These are phyloP conservation scores for Malurus melanocephalus DNA, from an alignment of 2,113 vertebrate genomes.

Conservation along the genomic window DNA sequence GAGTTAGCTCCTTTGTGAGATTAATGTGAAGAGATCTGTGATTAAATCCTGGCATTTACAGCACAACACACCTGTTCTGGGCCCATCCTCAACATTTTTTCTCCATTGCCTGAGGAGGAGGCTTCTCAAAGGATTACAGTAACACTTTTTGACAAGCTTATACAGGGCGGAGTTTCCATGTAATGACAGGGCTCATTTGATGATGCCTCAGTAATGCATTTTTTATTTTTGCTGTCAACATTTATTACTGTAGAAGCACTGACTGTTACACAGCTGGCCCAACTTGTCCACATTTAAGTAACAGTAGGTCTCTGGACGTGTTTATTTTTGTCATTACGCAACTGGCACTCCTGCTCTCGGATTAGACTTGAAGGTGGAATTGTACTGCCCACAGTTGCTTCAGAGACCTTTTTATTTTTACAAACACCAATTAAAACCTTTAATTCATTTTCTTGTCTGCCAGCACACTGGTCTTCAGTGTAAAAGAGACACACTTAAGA, in stretches of 20 bases:
- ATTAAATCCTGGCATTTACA: constrained; percentile 66
- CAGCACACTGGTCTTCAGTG: not conserved
- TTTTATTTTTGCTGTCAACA: constrained; percentile 78
- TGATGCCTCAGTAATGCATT: constrained; percentile 73
- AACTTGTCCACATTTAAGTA: constrained; percentile 72
- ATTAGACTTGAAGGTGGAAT: constrained; percentile 42
- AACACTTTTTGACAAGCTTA: constrained; percentile 85
- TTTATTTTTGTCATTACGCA: constrained; percentile 65
- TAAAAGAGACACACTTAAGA: not conserved
- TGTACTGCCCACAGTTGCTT: constrained; percentile 33
- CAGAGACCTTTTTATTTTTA: constrained; percentile 46
- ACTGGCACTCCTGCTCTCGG: constrained; percentile 24
- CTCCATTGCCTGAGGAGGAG: constrained; percentile 71
- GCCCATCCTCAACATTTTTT: constrained; percentile 56
- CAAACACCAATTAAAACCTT: constrained; percentile 38
- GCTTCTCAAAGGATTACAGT: constrained; percentile 84
- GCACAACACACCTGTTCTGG: constrained; percentile 74
- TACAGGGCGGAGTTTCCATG: constrained; percentile 72
- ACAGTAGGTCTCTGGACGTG: constrained; percentile 51
- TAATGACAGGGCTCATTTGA: constrained; percentile 72
- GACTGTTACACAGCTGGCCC: constrained; percentile 70
- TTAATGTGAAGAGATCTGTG: constrained; percentile 71
- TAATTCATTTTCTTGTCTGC: not conserved
- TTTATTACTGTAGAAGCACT: constrained; percentile 74
- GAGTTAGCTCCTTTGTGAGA: constrained; percentile 66